Conservation (phyloP, 2,113 vertebrate species). For the Nothobranchius kuhntae region DNA sequence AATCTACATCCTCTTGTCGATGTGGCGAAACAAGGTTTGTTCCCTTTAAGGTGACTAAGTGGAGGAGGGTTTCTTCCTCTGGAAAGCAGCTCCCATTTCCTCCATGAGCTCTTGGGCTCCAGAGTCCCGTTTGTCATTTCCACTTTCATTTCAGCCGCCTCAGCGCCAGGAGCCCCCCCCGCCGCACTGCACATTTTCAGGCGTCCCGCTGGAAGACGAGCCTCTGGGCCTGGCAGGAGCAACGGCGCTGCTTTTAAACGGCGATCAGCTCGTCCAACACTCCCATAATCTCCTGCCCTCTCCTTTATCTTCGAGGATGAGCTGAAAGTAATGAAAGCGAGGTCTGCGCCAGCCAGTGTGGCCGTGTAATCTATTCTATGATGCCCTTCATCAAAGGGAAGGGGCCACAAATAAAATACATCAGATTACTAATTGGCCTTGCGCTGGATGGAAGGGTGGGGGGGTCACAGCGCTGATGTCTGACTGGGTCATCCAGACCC, state of each 20-base stretch:
- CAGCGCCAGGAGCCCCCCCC: slow-evolving; percentile 3
- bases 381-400: slow-evolving; percentile 53
- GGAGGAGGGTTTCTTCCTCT: slow-evolving; percentile 27
- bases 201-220: slow-evolving; percentile 48
- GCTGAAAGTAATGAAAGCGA: slow-evolving; percentile 45
- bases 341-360: slow-evolving; percentile 42
- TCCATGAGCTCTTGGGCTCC: slow-evolving; percentile 28
- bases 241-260: neutral
- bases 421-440: slow-evolving; percentile 51
- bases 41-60: slow-evolving; percentile 8
- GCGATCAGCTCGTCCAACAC: slow-evolving; percentile 19
- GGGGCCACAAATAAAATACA: slow-evolving; percentile 62
- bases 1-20: neutral
- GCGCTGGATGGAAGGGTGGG: neutral
- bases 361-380: slow-evolving; percentile 54
- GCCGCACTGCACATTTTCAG: slow-evolving; percentile 46
- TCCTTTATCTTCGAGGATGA: slow-evolving; percentile 29
- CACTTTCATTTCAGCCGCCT: slow-evolving; percentile 57
- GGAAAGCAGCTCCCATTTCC: slow-evolving; percentile 6
- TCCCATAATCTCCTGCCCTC: slow-evolving; percentile 21
- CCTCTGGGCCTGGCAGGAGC: neutral
- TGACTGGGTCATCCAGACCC: slow-evolving; percentile 36
- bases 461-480: slow-evolving; percentile 32
- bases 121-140: slow-evolving; percentile 62
- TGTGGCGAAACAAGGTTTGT: neutral